Base-by-base conservation (phyloP, 2,888 invertebrate genomes). In the Microdon myrmicae region DNA sequence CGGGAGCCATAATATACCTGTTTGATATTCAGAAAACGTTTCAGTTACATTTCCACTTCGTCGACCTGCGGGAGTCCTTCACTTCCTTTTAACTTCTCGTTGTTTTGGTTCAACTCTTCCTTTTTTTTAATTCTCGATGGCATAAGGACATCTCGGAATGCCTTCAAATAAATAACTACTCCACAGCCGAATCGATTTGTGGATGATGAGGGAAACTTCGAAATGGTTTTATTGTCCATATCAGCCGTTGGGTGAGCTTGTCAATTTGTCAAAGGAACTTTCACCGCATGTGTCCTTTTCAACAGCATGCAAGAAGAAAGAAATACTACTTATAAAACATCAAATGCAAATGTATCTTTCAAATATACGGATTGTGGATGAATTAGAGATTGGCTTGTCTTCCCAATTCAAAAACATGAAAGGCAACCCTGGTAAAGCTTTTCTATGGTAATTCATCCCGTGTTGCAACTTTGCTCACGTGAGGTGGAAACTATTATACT, bases 1-100 rank as follows among this genome's bases (percentile, higher is more conserved):
- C 29, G 20, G 6, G 26, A 12, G 5, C 28, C 26, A 7, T 5
- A 14, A 41, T 28, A 28, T 22, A 43, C 58, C 64, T 64, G 58
- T 47, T 64, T 64, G 41, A 47, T 47, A 64, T 64, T 64, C 64
- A 47, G 32, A 51, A 58, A 64, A 58, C 64, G 58, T 64, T 64
- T 64, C 58, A 64, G 64, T 58, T 53, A 64, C 64, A 64, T 64
- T 64, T 64, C 58, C 64, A 64, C 64, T 53, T 53, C 28, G 58
- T 16, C 58, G 64, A 64, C 51, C 38, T 38, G 56, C 43, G 37
- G 17, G 45, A 45, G 19, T 41, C 20, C 22, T 22, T 28, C n/a
- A 17, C 7, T 10, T 28, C 17, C 22, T 19, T 39, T 60, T 16
- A 4, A 34, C 26, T 41, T 10, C 25, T 32, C 19, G 20, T 25